These are phyloP conservation scores for Eupeodes latifasciatus DNA, from an alignment of 2,888 invertebrate genomes.

Conservation along the genomic window DNA sequence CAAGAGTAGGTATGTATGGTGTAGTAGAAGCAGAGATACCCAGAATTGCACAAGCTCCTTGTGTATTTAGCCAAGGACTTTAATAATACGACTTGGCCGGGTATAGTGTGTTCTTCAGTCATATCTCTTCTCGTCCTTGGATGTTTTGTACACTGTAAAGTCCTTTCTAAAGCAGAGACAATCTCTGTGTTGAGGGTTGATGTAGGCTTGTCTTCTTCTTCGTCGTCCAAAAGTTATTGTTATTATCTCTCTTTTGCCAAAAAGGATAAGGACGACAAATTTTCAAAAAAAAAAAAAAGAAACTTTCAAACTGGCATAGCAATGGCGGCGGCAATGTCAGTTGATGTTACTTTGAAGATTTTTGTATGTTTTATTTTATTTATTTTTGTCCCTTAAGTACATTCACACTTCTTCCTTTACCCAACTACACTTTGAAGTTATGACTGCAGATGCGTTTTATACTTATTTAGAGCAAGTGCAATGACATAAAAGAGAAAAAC, in stretches of 20 bases:
- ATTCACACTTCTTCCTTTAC: slow-evolving; percentile 62
- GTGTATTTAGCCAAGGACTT: slow-evolving; percentile 60
- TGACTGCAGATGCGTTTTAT: slow-evolving; percentile 73
- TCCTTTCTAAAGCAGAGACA: slow-evolving; percentile 43
- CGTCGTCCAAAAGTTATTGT: slow-evolving; percentile 65
- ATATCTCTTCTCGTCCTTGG: background rate
- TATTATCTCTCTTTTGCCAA: slow-evolving; percentile 65
- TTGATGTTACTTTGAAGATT: slow-evolving; percentile 72
- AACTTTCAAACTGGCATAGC: slow-evolving; percentile 37
- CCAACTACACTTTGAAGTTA: slow-evolving; percentile 28
- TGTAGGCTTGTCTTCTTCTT: slow-evolving; percentile 49
- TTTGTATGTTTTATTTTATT: slow-evolving; percentile 7
- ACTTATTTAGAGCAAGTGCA: slow-evolving; percentile 55
- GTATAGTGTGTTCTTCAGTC: slow-evolving; percentile 20
- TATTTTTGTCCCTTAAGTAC: slow-evolving; percentile 63
- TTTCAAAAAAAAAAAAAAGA: slow-evolving; percentile 17
- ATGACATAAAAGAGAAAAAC: background rate
- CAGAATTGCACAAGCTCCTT: slow-evolving; percentile 18
- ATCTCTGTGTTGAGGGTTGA: slow-evolving; percentile 41
- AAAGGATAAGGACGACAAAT: slow-evolving; percentile 48
- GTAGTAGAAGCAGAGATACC: background rate
- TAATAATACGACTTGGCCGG: slow-evolving; percentile 58
- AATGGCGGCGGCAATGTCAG: slow-evolving; percentile 61
- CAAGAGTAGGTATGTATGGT: background rate
- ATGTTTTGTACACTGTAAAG: background rate